These are phyloP conservation scores for Nasonia vitripennis DNA, from an alignment of 1,140 invertebrate genomes.

Conservation along the genomic window DNA sequence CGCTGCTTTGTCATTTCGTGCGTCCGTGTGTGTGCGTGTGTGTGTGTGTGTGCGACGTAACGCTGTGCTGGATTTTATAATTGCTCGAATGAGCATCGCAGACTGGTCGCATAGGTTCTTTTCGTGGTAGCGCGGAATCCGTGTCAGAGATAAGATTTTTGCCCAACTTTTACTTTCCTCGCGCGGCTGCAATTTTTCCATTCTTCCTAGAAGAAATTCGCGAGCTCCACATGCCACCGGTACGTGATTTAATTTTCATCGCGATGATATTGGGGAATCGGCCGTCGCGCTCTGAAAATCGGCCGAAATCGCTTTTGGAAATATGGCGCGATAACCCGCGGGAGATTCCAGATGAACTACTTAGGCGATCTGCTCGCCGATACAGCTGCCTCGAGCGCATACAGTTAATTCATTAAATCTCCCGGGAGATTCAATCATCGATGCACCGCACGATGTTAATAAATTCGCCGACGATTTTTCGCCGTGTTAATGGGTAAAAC, in stretches of 20 bases:
- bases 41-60: constrained; percentile 17
- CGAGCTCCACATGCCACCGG: no score
- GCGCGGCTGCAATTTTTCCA: background rate
- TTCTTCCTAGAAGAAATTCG: background rate
- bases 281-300: no score
- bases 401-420: background rate
- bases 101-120: background rate
- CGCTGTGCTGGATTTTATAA: constrained; percentile 37
- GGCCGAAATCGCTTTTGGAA: no score
- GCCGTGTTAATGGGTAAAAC: background rate
- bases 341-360: background rate
- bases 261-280: no score
- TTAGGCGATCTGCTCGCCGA: background rate
- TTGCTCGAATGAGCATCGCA: constrained; percentile 10
- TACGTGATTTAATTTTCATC: no score
- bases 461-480: background rate
- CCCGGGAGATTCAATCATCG: no score
- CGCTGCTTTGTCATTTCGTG: constrained; percentile 5
- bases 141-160: constrained; percentile 13
- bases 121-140: background rate
- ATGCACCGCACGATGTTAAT: no score
- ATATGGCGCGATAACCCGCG: no score
- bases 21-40: background rate
- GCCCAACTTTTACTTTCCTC: constrained; percentile 18
- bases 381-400: background rate